Percentiles rank a stretch among this genome's conserved stretches.
phyloP scores from a whole-genome alignment of 1,140 invertebrate species.

The Lordiphosa clarofinis region DNA sequence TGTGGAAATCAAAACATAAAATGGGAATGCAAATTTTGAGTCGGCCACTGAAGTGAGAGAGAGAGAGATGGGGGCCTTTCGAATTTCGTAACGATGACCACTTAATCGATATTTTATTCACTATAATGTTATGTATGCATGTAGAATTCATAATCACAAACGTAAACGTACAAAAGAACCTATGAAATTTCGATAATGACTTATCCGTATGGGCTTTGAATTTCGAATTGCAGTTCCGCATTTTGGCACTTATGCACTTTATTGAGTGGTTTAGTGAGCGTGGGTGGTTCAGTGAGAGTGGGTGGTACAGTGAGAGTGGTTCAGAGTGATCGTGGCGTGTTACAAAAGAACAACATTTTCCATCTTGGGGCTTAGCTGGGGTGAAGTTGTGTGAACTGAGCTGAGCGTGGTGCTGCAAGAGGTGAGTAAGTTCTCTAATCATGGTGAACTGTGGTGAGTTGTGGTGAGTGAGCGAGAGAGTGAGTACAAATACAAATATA shows the following conservation, averaged over 20 bases:
- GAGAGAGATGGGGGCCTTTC: constrained; percentile 17
- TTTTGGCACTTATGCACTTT: constrained; percentile 16
- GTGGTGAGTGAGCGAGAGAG: constrained; percentile 55
- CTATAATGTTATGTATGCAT: constrained; percentile 34
- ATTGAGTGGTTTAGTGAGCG: constrained; percentile 40
- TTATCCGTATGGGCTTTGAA: constrained; percentile 54
- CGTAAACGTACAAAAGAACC: constrained; percentile 34
- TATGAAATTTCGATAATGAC: constrained; percentile 79
- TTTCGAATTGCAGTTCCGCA: constrained; percentile 24
- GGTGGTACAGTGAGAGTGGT: constrained; percentile 31
- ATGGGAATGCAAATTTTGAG: constrained; percentile 66
- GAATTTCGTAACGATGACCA: constrained; percentile 74
- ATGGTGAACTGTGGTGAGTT: constrained; percentile 54
- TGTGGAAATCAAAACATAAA: constrained; percentile 16
- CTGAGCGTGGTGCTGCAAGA: too few species aligned
- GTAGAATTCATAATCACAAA: constrained; percentile 42
- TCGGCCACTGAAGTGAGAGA: constrained; percentile 44
- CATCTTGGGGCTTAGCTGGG: background rate
- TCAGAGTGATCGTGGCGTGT: constrained; percentile 19
- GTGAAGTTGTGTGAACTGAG: too few species aligned
- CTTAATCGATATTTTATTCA: constrained; percentile 79
- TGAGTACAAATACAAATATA: constrained; percentile 47
- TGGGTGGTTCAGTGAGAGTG: constrained; percentile 8
- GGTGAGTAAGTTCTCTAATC: too few species aligned
- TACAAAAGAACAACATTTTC: background rate